Conservation (phyloP, 2,888 invertebrate species). For the Nesidiocoris tenuis region DNA sequence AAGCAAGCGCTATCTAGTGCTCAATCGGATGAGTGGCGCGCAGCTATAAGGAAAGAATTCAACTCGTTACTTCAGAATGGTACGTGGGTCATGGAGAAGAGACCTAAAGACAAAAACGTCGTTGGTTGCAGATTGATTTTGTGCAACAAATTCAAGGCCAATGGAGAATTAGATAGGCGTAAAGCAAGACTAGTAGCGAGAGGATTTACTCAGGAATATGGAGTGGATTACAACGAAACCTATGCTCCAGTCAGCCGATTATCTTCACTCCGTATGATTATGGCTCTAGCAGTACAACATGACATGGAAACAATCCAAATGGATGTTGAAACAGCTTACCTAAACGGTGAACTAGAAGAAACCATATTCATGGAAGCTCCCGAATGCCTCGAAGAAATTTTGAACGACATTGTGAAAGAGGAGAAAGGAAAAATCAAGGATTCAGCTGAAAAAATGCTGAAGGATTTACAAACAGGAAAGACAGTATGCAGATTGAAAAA, state of each 20-base stretch:
- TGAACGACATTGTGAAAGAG: neutral
- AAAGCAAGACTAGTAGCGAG: constrained; percentile 18
- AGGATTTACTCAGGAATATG: constrained; percentile 8
- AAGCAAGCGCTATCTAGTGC: neutral
- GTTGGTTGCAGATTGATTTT: constrained; percentile 3
- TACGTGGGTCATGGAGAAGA: neutral
- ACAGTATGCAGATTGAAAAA: constrained; percentile 1
- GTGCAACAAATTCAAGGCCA: constrained; percentile 16
- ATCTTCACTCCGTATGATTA: neutral
- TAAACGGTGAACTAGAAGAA: constrained; percentile 10
- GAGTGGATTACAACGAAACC: constrained; percentile 13
- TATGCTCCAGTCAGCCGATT: constrained; percentile 6
- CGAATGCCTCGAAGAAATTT: neutral
- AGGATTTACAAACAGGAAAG: neutral
- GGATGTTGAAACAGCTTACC: constrained; percentile 9
- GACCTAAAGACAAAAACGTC: neutral
- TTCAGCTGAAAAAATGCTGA: neutral
- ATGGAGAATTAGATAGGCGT: neutral
- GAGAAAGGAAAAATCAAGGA: neutral
- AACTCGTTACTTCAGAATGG: constrained; percentile 4
- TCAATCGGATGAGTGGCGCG: neutral
- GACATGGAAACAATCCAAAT: neutral
- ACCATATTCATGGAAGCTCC: constrained; percentile 2
- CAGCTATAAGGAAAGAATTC: constrained; percentile 2
- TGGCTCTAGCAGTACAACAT: constrained; percentile 1